These are phyloP conservation scores for Oscheius sp. DNA, from an alignment of 2,888 invertebrate species.

Conservation along the genomic window DNA sequence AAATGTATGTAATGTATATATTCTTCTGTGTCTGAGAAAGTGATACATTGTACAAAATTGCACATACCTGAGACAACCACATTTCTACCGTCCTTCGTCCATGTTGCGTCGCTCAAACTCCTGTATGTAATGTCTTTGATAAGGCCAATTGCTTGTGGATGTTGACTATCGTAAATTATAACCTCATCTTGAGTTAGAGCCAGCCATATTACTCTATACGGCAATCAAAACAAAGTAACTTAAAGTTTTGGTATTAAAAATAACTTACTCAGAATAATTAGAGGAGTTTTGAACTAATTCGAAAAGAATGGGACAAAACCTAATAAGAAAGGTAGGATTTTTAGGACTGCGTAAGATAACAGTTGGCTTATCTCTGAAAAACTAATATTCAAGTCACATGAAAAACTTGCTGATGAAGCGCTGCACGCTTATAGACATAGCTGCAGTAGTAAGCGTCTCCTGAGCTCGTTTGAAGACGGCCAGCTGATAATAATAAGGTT, in stretches of 20 bases:
- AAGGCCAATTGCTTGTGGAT: slow-evolving; percentile 82
- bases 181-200: slow-evolving; percentile 87
- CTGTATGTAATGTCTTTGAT: slow-evolving; percentile 89
- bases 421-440: slow-evolving; percentile 78
- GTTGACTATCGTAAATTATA: slow-evolving; percentile 88
- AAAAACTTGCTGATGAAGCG: slow-evolving; percentile 35
- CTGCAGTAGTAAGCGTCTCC: slow-evolving; percentile 78
- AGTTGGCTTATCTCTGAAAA: slow-evolving; percentile 36
- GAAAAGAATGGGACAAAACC: slow-evolving; percentile 85
- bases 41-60: too few relatives aligned
- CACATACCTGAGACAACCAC: slow-evolving; percentile 84
- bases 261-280: slow-evolving; percentile 30
- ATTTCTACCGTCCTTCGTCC: slow-evolving; percentile 85
- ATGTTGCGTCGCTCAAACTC: slow-evolving; percentile 85
- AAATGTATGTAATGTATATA: slow-evolving; percentile 88
- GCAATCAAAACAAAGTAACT: slow-evolving; percentile 75
- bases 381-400: slow-evolving; percentile 73
- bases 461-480: slow-evolving; percentile 65
- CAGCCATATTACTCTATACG: slow-evolving; percentile 88
- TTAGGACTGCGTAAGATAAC: slow-evolving; percentile 12
- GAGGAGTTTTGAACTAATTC: slow-evolving; percentile 75
- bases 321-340: slow-evolving; percentile 84
- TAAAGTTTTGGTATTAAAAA: too few relatives aligned
- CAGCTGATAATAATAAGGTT: slow-evolving; percentile 43
- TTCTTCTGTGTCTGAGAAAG: slow-evolving; percentile 90